Percentiles rank a stretch among this genome's conserved stretches.
phyloP scores from a whole-genome alignment of 2,113 vertebrate genomes.

The Chunga burmeisteri region DNA sequence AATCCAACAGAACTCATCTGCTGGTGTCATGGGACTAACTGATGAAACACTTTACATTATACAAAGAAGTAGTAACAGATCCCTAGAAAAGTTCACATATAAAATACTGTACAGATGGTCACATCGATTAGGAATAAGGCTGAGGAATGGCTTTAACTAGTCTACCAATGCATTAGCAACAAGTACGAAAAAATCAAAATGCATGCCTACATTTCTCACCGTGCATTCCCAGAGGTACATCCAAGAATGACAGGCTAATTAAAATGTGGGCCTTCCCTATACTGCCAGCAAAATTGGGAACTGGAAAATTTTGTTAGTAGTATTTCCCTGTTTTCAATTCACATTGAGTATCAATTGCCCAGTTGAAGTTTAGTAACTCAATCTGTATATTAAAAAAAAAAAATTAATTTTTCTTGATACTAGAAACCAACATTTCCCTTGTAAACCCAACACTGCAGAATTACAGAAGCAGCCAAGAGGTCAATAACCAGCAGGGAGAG shows the following conservation, averaged over 20 bases:
- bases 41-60: background rate
- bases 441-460: slow-evolving; percentile 43
- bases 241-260: slow-evolving; percentile 7
- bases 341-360: slow-evolving; percentile 9
- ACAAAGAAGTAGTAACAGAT: slow-evolving; percentile 1
- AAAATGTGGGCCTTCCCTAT: slow-evolving; percentile 2
- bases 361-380: background rate
- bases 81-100: slow-evolving; percentile 42
- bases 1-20: slow-evolving; percentile 14
- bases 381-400: background rate
- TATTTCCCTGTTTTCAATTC: slow-evolving; percentile 13
- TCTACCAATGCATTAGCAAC: background rate
- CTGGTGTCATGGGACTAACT: background rate
- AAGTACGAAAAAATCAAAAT: background rate
- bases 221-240: background rate
- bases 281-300: slow-evolving; percentile 20
- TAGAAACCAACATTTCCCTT: slow-evolving; percentile 29
- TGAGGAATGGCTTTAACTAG: background rate
- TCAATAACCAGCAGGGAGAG: slow-evolving; percentile 13
- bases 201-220: slow-evolving; percentile 21
- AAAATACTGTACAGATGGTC: slow-evolving; percentile 46
- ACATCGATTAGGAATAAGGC: background rate
- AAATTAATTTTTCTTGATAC: background rate
- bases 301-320: background rate
- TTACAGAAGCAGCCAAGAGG: slow-evolving; percentile 57